Percentiles rank a stretch among this genome's conserved stretches.
phyloP scores from a whole-genome alignment of 2,888 invertebrate genomes.

The Nebria brevicollis region DNA sequence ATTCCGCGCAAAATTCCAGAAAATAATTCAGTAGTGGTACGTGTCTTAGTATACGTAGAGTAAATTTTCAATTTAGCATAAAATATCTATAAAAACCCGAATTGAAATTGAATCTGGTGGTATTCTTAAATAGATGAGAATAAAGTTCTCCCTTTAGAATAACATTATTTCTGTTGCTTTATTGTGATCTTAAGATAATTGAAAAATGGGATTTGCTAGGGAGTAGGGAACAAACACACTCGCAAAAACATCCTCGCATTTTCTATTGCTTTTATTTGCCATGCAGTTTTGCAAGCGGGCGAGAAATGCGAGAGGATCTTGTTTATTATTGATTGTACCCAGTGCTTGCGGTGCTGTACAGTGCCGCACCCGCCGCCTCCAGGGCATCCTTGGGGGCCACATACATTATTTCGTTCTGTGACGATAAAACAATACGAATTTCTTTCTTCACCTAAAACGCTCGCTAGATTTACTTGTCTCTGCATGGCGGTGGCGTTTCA shows the following conservation, averaged over 20 bases:
- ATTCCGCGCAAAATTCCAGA: neutral
- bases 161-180: neutral
- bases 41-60: neutral
- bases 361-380: neutral
- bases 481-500: neutral
- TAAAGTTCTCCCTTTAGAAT: neutral
- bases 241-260: neutral
- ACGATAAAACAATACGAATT: neutral
- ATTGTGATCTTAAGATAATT: slow-evolving; percentile 1
- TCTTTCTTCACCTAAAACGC: neutral
- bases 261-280: neutral
- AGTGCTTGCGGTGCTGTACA: neutral
- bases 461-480: neutral
- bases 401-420: neutral
- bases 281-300: neutral
- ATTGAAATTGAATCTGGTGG: neutral
- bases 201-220: slow-evolving; percentile 1
- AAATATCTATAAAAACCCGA: neutral
- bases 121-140: neutral
- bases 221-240: neutral
- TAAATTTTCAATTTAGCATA: neutral
- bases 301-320: neutral
- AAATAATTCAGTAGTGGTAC: neutral
- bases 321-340: slow-evolving; percentile 1
- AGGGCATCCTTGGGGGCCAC: neutral